These are phyloP conservation scores for Rhinolophus ferrumequinum DNA, from an alignment of 2,113 vertebrate species.

Conservation along the genomic window DNA sequence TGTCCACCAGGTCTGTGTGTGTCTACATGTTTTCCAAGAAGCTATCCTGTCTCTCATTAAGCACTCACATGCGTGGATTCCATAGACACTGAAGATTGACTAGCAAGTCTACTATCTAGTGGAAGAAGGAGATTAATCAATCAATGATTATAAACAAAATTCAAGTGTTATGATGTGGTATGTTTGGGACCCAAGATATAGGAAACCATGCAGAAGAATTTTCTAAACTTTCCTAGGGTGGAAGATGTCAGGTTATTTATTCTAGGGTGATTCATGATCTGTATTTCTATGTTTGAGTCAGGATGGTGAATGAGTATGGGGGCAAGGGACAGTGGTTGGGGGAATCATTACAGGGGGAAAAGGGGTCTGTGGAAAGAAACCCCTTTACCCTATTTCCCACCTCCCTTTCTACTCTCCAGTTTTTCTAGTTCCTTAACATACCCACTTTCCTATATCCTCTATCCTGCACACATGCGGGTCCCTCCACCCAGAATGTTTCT, in stretches of 20 bases:
- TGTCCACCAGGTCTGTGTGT: background rate
- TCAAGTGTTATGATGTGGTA: background rate
- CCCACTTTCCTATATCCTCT: background rate
- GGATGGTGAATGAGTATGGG: background rate
- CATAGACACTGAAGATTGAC: background rate
- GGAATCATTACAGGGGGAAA: background rate
- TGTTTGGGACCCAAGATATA: background rate
- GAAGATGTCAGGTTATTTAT: background rate
- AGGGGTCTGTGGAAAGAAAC: background rate
- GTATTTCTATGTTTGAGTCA: background rate
- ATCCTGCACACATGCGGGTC: too few relatives aligned
- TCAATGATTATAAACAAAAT: background rate
- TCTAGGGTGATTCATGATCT: background rate
- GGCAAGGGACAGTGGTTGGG: fast-evolving
- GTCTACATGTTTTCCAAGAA: background rate
- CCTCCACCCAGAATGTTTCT: background rate
- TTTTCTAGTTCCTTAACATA: background rate
- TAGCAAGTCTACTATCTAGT: background rate
- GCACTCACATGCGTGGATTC: background rate
- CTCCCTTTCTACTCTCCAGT: background rate
- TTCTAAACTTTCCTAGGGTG: background rate
- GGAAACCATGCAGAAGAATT: background rate
- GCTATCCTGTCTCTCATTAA: background rate
- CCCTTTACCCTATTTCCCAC: background rate
- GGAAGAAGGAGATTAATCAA: background rate